Base-by-base conservation (phyloP, 1,140 invertebrate species). In the Conopomorpha cramerella region DNA sequence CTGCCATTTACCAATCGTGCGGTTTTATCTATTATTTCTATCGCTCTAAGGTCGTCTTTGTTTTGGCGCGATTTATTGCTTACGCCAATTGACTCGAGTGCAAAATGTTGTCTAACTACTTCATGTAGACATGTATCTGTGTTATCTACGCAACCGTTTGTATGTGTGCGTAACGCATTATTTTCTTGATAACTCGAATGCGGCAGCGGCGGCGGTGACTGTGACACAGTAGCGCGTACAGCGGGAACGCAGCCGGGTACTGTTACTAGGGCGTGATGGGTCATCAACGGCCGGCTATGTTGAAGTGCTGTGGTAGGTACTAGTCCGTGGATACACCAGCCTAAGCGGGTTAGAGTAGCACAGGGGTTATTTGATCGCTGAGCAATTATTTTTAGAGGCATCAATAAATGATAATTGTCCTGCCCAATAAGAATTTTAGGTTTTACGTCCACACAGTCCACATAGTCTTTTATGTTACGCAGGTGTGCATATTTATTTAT, bases 101-200 rank as follows among this genome's bases (percentile, higher is more conserved):
- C 10, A 19, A 28, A 36, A 2, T 7, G 16, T 1, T 8, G 34
- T 3, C 15, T 11, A 11, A 36, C 25, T 15, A 23, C 11, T 2
- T 36, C 34, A 8, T 36, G 34, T 3, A 49, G 37, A 16, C 17
- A n/a, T 31, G 7, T 16, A 31, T 31, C 13, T n/a, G n/a, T n/a
- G n/a, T n/a, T n/a, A n/a, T n/a, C n/a, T n/a, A n/a, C n/a, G n/a
- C n/a, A n/a, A 30, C 12, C 12, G 8, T 8, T 27, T 2, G 26
- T n/a, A 2, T 12, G 2, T 27, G 10, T 8, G 3, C 12, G 26
- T 12, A 27, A 2, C 26, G 2, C 26, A 12, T 8, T 27, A 12
- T 27, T 27, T 8, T 27, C 26, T 2, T 2, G 10, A 12, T 27
- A 8, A 12, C 3, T 12, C 26, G 12, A 27, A n/a, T 8, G 10